Evolutionary conservation across 1,140 invertebrate species (phyloP).

Genomic region (Tribolium castaneum): DNA sequence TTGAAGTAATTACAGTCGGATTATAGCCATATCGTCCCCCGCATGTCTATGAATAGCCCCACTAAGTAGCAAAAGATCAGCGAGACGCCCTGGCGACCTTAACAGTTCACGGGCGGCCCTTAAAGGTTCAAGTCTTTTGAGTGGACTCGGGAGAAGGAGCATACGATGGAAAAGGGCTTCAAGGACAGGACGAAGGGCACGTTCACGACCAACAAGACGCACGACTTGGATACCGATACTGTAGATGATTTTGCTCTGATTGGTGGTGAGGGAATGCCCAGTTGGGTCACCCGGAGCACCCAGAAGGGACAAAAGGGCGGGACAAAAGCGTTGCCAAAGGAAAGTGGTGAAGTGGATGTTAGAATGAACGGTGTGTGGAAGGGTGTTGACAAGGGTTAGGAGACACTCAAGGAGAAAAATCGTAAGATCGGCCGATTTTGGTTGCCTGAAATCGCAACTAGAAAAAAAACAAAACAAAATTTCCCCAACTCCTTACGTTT

Average conservation of each 20-base stretch:
- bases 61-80: conserved; percentile 80
- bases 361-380: conserved; percentile 83
- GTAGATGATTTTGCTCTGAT: conserved; percentile 87
- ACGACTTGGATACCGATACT: conserved; percentile 90
- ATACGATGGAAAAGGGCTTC: conserved; percentile 94
- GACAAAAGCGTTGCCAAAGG: conserved; percentile 92
- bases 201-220: conserved; percentile 84
- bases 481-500: conserved; percentile 69
- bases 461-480: neutral
- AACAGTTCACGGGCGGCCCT: conserved; percentile 83
- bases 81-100: conserved; percentile 76
- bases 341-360: conserved; percentile 88
- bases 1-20: conserved; percentile 78
- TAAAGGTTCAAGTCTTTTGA: conserved; percentile 86
- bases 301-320: conserved; percentile 85
- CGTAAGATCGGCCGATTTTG: conserved; percentile 73
- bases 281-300: conserved; percentile 78
- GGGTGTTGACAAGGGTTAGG: conserved; percentile 83
- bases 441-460: conserved; percentile 62
- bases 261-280: conserved; percentile 79
- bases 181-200: conserved; percentile 85
- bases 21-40: conserved; percentile 90
- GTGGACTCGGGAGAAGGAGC: conserved; percentile 85
- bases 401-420: conserved; percentile 88
- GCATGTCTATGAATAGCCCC: conserved; percentile 80